Percentiles rank a stretch among this genome's conserved stretches.
Conservation (phyloP, 2,888 invertebrate species). For the Linnaemya vulpina region DNA sequence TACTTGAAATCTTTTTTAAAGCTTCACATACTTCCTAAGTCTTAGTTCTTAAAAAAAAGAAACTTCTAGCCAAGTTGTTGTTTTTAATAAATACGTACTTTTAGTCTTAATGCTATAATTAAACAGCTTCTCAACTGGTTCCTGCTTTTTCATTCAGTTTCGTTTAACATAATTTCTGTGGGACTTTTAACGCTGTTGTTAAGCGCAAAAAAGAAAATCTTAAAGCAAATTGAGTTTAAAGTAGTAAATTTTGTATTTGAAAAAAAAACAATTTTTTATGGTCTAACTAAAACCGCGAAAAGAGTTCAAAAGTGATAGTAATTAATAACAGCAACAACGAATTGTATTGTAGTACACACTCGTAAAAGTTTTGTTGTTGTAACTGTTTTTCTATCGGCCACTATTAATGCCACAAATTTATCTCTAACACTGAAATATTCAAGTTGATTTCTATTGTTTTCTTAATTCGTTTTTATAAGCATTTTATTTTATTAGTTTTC, state of each 20-base stretch:
- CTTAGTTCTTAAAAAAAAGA: not conserved
- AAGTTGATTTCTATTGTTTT: not conserved
- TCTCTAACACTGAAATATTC: slow-evolving; percentile 34
- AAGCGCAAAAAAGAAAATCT: slow-evolving; percentile 8
- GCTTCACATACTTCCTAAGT: not conserved
- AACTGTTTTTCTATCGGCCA: not conserved
- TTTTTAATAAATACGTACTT: not conserved
- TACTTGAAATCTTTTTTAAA: not conserved
- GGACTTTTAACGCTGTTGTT: slow-evolving; percentile 2
- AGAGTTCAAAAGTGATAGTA: slow-evolving; percentile 34
- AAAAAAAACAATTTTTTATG: not conserved
- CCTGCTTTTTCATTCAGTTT: not conserved
- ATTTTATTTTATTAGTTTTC: not conserved
- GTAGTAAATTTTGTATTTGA: slow-evolving; percentile 3
- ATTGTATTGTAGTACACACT: not conserved
- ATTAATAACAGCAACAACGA: slow-evolving; percentile 25
- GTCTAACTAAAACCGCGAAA: slow-evolving; percentile 1
- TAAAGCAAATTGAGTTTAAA: slow-evolving; percentile 11
- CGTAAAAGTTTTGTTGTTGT: slow-evolving; percentile 5
- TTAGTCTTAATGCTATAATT: slow-evolving; percentile 20
- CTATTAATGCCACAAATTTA: slow-evolving; percentile 8
- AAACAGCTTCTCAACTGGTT: slow-evolving; percentile 29
- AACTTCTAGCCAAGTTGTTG: slow-evolving; percentile 1
- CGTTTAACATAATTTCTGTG: slow-evolving; percentile 7
- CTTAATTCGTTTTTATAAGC: not conserved